Percentiles rank a stretch among this genome's conserved stretches.
phyloP scores from a whole-genome alignment of 2,113 vertebrate genomes.

The Paramisgurnus dabryanus region DNA sequence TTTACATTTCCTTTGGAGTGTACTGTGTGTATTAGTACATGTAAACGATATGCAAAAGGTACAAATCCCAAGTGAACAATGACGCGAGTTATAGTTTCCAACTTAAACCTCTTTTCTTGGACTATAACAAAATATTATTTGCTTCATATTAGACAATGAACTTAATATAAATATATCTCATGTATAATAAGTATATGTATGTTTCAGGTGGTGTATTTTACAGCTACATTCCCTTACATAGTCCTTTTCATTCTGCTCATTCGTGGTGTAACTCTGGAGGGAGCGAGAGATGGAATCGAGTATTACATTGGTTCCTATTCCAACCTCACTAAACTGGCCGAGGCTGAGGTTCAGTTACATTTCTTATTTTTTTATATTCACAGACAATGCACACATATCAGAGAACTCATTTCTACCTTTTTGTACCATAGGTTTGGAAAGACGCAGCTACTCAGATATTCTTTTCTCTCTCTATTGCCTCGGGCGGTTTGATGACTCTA shows the following conservation, averaged over 20 bases:
- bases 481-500: constrained; percentile 88
- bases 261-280: constrained; percentile 87
- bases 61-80: too few relatives aligned
- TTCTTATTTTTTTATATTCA: neutral
- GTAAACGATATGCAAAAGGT: too few relatives aligned
- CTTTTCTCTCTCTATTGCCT: constrained; percentile 88
- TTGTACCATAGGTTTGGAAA: constrained; percentile 86
- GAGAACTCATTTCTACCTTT: neutral
- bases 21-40: too few relatives aligned
- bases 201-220: constrained; percentile 93
- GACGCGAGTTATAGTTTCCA: too few relatives aligned
- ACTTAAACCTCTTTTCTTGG: too few relatives aligned
- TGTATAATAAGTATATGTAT: neutral
- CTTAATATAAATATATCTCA: too few relatives aligned
- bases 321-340: constrained; percentile 86
- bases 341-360: constrained; percentile 80
- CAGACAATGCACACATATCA: neutral
- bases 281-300: constrained; percentile 86
- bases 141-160: too few relatives aligned
- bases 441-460: constrained; percentile 96
- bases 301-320: constrained; percentile 91
- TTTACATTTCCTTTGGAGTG: too few relatives aligned
- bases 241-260: constrained; percentile 88
- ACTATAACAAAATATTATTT: too few relatives aligned
- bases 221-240: constrained; percentile 88